Conservation (phyloP, 2,797 vertebrate genomes). For the Pseudomugil gertrudae region DNA sequence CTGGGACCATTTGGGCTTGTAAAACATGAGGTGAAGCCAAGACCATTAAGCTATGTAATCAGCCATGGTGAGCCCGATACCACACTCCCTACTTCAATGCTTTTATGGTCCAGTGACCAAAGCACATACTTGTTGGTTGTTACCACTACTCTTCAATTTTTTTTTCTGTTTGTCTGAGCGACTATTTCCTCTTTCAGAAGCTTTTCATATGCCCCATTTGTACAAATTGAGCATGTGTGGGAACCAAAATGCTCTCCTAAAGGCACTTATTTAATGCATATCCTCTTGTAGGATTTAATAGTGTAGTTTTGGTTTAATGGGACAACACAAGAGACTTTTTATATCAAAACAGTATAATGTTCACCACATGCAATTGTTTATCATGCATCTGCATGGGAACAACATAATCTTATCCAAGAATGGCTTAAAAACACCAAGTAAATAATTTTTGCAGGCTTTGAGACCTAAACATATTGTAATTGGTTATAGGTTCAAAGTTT, state of each 20-base stretch:
- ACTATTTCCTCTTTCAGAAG: conserved; percentile 65
- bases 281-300: conserved; percentile 63
- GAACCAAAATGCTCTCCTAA: conserved; percentile 53
- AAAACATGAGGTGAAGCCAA: conserved; percentile 82
- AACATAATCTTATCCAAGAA: conserved; percentile 60
- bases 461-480: conserved; percentile 50
- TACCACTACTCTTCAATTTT: conserved; percentile 51
- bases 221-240: conserved; percentile 62
- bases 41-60: conserved; percentile 81
- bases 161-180: conserved; percentile 51
- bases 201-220: conserved; percentile 47
- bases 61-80: conserved; percentile 72
- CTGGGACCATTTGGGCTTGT: conserved; percentile 79
- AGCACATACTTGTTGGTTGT: conserved; percentile 62
- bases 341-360: conserved; percentile 47
- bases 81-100: conserved; percentile 62
- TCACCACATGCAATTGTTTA: conserved; percentile 52
- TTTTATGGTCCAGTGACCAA: conserved; percentile 67
- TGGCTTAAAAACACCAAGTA: conserved; percentile 50
- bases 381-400: conserved; percentile 44
- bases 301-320: conserved; percentile 53
- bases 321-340: conserved; percentile 44
- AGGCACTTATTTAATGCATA: conserved; percentile 55
- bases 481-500: conserved; percentile 62
- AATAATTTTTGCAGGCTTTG: conserved; percentile 50